Evolutionary conservation across 2,797 vertebrate species (phyloP), one percentile per base, ranked within the genome.

Genomic region (Rousettus madagascariensis): DNA sequence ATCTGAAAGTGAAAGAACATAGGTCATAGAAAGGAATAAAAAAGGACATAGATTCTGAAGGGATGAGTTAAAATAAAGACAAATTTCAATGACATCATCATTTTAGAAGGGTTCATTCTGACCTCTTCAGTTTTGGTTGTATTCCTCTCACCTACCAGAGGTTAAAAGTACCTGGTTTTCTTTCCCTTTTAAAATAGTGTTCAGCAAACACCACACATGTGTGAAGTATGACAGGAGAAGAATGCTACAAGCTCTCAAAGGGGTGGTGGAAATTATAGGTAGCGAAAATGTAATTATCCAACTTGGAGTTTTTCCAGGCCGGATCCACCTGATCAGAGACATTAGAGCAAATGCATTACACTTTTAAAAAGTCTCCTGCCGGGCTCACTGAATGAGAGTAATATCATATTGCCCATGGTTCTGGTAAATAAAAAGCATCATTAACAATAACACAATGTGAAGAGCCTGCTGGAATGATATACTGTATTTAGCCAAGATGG

Each of bases 341-440:
- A 97, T 97, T 96, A 96, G 61, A 97, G 94, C 79, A 97, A 98
- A 97, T 95, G 95, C 95, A 97, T 97, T 96, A 96, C 95, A 96
- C 90, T 97, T 97, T 96, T 96, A 82, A 96, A 97, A 97, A 98
- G 92, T 94, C 95, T 98, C 97, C 97, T 97, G 95, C 97, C 9
- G 33, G 91, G 95, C 95, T 96, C 83, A 90, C 95, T 97, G 96
- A 97, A 97, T 95, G 96, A 97, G 88, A 97, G 88, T 98, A 96
- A 97, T 97, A 97, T 97, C 96, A 96, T 94, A 97, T 96, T 72
- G 92, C 96, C 97, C 94, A 93, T 96, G 95, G 91, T 97, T 97
- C 97, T 98, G 96, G 97, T 97, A 98, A 98, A 98, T 98, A 97
- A 98, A 97, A 97, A 97, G 96, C 97, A 96, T 97, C 96, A 97